A percentile compares a stretch with the other conserved stretches of the same genome.
These are phyloP conservation scores for Chaetogeoica ovagalla DNA, from an alignment of 2,888 invertebrate species.

Conservation along the genomic window DNA sequence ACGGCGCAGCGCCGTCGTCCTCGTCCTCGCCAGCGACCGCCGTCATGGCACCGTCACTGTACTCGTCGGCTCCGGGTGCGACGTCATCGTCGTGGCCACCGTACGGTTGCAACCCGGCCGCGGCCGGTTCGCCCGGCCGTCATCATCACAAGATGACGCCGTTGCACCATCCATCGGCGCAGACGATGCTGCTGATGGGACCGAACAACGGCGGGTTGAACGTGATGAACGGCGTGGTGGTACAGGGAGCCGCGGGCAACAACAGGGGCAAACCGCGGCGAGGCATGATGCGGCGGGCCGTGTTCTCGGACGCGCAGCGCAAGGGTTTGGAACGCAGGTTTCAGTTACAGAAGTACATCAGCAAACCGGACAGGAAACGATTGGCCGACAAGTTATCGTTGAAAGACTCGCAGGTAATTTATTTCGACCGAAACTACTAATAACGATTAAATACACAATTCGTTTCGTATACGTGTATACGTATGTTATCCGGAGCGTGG, in stretches of 20 bases:
- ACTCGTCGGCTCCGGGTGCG: background rate
- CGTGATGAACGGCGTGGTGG: slow-evolving; percentile 37
- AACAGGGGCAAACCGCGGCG: slow-evolving; percentile 89
- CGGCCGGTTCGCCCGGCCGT: slow-evolving; percentile 9
- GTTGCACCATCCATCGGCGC: slow-evolving; percentile 37
- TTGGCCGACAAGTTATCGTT: slow-evolving; percentile 93
- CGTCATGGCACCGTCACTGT: background rate
- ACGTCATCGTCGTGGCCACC: background rate
- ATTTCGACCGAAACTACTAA: background rate
- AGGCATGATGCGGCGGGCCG: slow-evolving; percentile 96
- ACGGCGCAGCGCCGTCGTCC: background rate
- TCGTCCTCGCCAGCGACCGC: background rate
- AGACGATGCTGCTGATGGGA: slow-evolving; percentile 25
- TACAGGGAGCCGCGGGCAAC: slow-evolving; percentile 60
- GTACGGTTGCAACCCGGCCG: background rate
- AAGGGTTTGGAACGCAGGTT: slow-evolving; percentile 95
- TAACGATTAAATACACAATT: too few species aligned
- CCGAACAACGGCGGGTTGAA: slow-evolving; percentile 31
- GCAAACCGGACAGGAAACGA: slow-evolving; percentile 96
- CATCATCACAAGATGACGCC: slow-evolving; percentile 18
- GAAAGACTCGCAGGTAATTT: slow-evolving; percentile 92
- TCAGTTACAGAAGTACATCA: slow-evolving; percentile 97
- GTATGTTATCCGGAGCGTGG: too few species aligned
- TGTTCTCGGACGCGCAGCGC: slow-evolving; percentile 93
- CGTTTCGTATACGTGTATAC: too few species aligned